Evolutionary conservation across 2,888 invertebrate genomes (phyloP).

Genomic region (Rhodophaea formosa): DNA sequence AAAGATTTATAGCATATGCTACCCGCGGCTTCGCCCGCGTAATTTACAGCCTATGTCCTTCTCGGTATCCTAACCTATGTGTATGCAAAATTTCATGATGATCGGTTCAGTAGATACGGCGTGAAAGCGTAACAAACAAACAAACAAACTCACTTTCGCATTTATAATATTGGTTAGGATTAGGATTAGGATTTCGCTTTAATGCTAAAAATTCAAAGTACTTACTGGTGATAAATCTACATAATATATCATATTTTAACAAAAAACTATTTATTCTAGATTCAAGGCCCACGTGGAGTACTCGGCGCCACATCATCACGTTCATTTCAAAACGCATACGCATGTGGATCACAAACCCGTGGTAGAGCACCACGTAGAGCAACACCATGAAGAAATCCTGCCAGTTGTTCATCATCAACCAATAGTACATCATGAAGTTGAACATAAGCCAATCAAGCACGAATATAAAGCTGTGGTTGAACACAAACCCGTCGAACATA

Average conservation of each 20-base stretch:
- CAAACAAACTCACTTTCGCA: no score
- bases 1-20: no score
- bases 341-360: slow-evolving; percentile 20
- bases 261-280: slow-evolving; percentile 25
- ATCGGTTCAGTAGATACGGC: no score
- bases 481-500: slow-evolving; percentile 14
- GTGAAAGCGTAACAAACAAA: no score
- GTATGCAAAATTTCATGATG: no score
- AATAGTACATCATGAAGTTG: slow-evolving; percentile 10
- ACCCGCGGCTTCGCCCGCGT: no score
- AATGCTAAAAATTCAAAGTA: no score
- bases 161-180: no score
- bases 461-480: not conserved
- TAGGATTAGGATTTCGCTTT: no score
- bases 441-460: slow-evolving; percentile 1
- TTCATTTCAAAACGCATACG: slow-evolving; percentile 24
- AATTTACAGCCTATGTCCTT: no score
- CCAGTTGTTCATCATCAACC: slow-evolving; percentile 2
- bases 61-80: no score
- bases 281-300: slow-evolving; percentile 42
- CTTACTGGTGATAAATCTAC: no score
- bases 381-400: not conserved
- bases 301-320: slow-evolving; percentile 36
- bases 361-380: slow-evolving; percentile 4
- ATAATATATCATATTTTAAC: not conserved